Evolutionary conservation across 2,888 invertebrate genomes (phyloP).

Genomic region (Xestia ashworthii): DNA sequence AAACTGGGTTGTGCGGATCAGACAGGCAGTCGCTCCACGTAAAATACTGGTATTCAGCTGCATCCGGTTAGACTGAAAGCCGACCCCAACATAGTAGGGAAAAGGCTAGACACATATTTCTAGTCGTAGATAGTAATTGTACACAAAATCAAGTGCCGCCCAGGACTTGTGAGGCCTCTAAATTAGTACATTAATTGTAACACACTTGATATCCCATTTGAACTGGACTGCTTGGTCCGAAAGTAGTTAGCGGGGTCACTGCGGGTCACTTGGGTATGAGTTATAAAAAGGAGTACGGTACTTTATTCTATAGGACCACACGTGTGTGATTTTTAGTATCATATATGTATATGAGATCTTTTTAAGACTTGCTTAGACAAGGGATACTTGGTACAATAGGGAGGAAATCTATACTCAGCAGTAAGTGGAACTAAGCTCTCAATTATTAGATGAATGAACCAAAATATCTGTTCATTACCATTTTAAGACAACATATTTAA

Average conservation of each 20-base stretch:
- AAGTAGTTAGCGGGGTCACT: conserved; percentile 24
- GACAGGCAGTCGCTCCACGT: no score
- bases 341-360: neutral
- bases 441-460: neutral
- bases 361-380: neutral
- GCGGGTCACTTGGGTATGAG: conserved; percentile 17
- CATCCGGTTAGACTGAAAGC: no score
- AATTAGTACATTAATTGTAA: conserved; percentile 17
- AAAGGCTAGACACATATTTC: no score
- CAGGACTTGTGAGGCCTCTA: conserved; percentile 13
- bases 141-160: neutral
- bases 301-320: neutral
- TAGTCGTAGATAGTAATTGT: neutral
- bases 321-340: neutral
- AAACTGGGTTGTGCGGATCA: no score
- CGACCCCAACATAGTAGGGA: no score
- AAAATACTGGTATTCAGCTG: no score
- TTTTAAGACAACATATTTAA: neutral
- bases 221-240: neutral
- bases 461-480: neutral
- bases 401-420: neutral
- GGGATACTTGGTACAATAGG: neutral
- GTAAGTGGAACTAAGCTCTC: neutral
- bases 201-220: neutral
- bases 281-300: neutral